Evolutionary conservation across 2,797 vertebrate genomes (phyloP), one percentile per base, ranked within the genome.

Genomic region (Cyclura pinguis): DNA sequence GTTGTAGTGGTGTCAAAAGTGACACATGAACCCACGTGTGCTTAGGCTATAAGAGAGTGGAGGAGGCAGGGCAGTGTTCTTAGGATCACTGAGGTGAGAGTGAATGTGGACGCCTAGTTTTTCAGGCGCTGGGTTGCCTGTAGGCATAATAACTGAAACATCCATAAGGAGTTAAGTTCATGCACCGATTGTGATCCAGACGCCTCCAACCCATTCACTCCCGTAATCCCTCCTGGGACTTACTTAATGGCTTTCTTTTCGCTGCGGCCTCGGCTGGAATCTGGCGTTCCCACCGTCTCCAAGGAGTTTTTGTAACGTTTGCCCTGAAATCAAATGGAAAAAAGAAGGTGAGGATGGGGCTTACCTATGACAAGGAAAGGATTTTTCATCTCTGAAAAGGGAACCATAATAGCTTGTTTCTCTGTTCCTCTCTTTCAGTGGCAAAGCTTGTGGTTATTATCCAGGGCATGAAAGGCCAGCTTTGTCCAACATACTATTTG

Each of bases 191-290:
- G 80, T 16, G 22, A 55, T 57, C 85, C 77, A 90, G 80, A 1
- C 5, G 38, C 52, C 64, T 35, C 94, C 91, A 87, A 24, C 57
- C 91, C 88, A 73, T 83, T 87, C 91, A 82, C 42, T 82, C 92
- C 83, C 90, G 57, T 86, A 38, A 35, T 38, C 1, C 8, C 47
- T 88, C 93, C 87, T 90, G 92, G 94, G 95, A 98, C 98, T 97
- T 98, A 98, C 98, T 98, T 98, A 97, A 98, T 97, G 93, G 97
- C 96, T 95, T 98, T 98, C 97, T 98, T 98, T 86, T 98, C 98
- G 0, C 96, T 97, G 95, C 98, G 97, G 77, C 97, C 97, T 88
- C 98, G 96, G 93, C 97, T 97, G 67, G 98, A 98, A 93, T 98
- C 98, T 0, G 98, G 98, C 0, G 98, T 98, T 88, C 97, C 97